Base-by-base conservation (phyloP, 2,888 invertebrate species). In the Sinopyrophorus schimmeli region DNA sequence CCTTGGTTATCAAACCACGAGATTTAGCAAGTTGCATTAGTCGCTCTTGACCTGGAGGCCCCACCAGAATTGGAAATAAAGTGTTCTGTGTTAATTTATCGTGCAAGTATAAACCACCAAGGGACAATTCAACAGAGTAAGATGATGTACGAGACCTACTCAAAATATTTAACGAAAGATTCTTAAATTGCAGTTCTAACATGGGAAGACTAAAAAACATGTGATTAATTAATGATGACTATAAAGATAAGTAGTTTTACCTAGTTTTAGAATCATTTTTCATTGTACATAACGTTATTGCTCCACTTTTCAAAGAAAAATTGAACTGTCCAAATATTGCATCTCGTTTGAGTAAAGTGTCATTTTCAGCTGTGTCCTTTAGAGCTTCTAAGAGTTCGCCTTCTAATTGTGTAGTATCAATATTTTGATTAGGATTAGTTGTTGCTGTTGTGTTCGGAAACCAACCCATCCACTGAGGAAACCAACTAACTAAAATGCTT, bases 401-500 rank as follows among this genome's bases (percentile, higher is more conserved):
- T 69, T 92, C 92, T 47, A 88, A 64, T 46, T 73, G 70, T 10
- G 64, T 61, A 2, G 69, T 61, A 54, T 69, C 70, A 2, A 62
- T 35, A 39, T 53, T 58, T 5, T 64, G 63, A 7, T 61, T 46
- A 7, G 54, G 54, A 1, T 68, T 51, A 1, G 72, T 60, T 4
- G 74, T 58, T 1, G 78, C 79, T n/a, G n/a, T n/a, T n/a, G n/a
- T n/a, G n/a, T n/a, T n/a, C n/a, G n/a, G n/a, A 65, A 90, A 90
- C 92, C 93, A 93, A 10, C 90, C 90, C 81, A 87, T 85, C 93
- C 93, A 94, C 63, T 89, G 87, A 3, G 94, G 94, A 75, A 95
- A 94, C 93, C 93, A 94, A 59, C 88, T 86, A 50, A 89, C 86
- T 37, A 95, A 58, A 76, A 93, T 82, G 47, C 85, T 85, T 53